Conservation (phyloP, 2,888 invertebrate species). For the Nasonia oneida region DNA sequence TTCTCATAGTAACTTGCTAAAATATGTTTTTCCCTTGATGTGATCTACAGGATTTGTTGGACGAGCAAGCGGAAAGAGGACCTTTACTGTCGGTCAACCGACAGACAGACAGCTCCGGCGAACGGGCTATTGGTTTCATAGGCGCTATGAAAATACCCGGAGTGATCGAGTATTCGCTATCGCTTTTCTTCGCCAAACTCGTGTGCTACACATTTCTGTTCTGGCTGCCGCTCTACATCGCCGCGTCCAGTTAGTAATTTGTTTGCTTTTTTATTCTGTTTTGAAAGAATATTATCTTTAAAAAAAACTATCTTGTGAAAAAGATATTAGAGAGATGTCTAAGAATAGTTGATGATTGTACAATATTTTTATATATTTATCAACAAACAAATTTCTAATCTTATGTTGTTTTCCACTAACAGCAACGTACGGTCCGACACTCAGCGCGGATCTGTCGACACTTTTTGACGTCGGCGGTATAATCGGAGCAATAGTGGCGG, state of each 20-base stretch:
- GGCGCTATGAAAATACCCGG: constrained; percentile 93
- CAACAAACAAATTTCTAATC: not conserved
- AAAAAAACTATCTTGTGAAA: too few relatives aligned
- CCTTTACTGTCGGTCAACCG: constrained; percentile 76
- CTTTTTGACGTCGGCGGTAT: constrained; percentile 96
- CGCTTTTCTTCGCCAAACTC: constrained; percentile 96
- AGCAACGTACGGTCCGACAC: constrained; percentile 46
- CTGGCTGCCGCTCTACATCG: constrained; percentile 96
- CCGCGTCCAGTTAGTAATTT: constrained; percentile 87
- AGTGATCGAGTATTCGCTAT: constrained; percentile 94
- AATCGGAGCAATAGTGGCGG: constrained; percentile 92
- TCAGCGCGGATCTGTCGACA: constrained; percentile 86
- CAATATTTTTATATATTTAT: too few relatives aligned
- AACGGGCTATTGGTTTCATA: constrained; percentile 86
- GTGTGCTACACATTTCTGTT: constrained; percentile 98
- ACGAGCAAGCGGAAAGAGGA: constrained; percentile 72
- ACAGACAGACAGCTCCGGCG: constrained; percentile 66
- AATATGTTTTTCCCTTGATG: not conserved
- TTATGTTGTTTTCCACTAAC: not conserved
- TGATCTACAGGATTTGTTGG: constrained; percentile 66
- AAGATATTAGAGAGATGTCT: too few relatives aligned
- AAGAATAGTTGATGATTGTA: too few relatives aligned
- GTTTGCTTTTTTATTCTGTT: not conserved
- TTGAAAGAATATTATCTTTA: not conserved
- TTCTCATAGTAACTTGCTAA: not conserved